These are phyloP conservation scores for Crax fasciolata DNA, from an alignment of 2,797 vertebrate genomes.

Conservation along the genomic window DNA sequence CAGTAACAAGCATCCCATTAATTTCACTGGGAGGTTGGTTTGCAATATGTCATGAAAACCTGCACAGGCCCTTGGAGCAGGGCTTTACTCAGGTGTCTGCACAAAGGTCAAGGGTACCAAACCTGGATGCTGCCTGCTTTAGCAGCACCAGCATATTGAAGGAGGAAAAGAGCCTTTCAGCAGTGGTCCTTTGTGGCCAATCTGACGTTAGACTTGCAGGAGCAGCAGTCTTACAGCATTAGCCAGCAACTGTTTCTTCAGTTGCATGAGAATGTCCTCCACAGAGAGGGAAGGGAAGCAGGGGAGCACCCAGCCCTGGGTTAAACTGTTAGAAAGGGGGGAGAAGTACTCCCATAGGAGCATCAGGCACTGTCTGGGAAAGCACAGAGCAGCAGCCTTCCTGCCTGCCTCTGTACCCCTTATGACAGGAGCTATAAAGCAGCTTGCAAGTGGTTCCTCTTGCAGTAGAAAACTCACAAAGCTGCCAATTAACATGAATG, in stretches of 20 bases:
- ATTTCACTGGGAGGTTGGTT: not conserved
- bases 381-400: not conserved
- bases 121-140: not conserved
- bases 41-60: not conserved
- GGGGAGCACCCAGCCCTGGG: fast-evolving
- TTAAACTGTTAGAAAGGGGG: not conserved
- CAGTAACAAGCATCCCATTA: not conserved
- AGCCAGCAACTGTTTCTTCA: not conserved
- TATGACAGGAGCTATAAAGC: not conserved
- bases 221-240: not conserved
- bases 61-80: not conserved
- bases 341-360: not conserved
- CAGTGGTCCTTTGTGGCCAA: not conserved
- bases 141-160: not conserved
- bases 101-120: constrained; percentile 4
- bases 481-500: not conserved
- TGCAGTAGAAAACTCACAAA: not conserved
- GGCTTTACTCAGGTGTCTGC: not conserved
- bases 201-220: not conserved
- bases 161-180: not conserved
- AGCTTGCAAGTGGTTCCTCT: not conserved
- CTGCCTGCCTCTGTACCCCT: not conserved
- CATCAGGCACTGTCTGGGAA: not conserved
- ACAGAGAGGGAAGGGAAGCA: not conserved
- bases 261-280: not conserved